A percentile compares a stretch with the other conserved stretches of the same genome.
phyloP scores from a whole-genome alignment of 1,140 invertebrate genomes.

The Lepidotrigona ventralis region DNA sequence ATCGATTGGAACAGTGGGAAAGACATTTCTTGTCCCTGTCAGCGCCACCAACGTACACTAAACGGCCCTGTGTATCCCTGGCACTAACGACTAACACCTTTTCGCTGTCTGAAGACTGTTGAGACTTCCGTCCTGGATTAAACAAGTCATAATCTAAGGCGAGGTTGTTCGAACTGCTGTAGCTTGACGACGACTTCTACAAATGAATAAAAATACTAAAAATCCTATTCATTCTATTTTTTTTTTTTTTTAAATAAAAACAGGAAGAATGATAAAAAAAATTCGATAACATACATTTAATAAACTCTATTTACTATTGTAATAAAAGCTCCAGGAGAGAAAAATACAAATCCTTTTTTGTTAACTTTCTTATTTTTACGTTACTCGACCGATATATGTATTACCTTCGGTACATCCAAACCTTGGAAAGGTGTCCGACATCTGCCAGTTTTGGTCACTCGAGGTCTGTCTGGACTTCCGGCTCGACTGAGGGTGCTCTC shows the following conservation, averaged over 20 bases:
- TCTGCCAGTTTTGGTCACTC: conserved; percentile 53
- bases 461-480: conserved; percentile 69
- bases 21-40: conserved; percentile 73
- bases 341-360: too few species aligned
- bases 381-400: too few species aligned
- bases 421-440: conserved; percentile 80
- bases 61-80: conserved; percentile 80
- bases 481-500: conserved; percentile 78
- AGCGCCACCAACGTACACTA: conserved; percentile 81
- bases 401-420: conserved; percentile 81
- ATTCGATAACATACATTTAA: too few species aligned
- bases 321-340: too few species aligned
- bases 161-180: conserved; percentile 83
- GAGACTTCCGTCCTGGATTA: conserved; percentile 77
- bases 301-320: too few species aligned
- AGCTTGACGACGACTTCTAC: conserved; percentile 66
- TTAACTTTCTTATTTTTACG: background rate
- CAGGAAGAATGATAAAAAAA: too few species aligned
- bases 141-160: conserved; percentile 87
- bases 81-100: conserved; percentile 82
- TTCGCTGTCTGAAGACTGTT: conserved; percentile 74
- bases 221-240: background rate
- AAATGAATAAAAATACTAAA: conserved; percentile 18
- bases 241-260: background rate
- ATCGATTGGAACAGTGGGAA: conserved; percentile 63